Conservation (phyloP, 2,797 vertebrate species). For the Meriones psammophilus region DNA sequence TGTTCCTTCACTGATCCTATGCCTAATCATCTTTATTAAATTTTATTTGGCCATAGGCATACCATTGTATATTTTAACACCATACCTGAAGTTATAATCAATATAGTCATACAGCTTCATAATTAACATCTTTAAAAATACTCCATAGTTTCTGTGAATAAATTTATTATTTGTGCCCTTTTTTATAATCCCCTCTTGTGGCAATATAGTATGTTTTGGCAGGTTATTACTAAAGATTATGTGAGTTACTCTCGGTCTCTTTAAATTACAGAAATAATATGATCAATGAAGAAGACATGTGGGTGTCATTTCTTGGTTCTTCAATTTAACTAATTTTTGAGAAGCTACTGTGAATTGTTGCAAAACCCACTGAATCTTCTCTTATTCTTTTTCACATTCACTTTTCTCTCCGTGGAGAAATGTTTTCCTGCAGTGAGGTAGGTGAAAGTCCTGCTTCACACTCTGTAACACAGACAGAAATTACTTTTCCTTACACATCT, state of each 20-base stretch:
- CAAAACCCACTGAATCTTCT: neutral
- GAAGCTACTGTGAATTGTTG: neutral
- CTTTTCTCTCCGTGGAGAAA: neutral
- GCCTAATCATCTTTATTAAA: neutral
- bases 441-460: conserved; percentile 48
- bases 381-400: neutral
- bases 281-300: neutral
- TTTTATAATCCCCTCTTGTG: neutral
- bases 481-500: conserved; percentile 65
- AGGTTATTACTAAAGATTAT: neutral
- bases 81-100: neutral
- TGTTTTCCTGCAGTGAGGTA: neutral
- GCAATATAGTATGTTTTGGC: neutral
- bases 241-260: neutral
- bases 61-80: neutral
- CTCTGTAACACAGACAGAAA: conserved; percentile 65
- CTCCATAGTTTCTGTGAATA: neutral
- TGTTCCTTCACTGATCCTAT: neutral
- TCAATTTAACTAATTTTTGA: conserved; percentile 14
- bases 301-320: neutral
- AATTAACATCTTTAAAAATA: neutral
- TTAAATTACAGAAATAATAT: conserved; percentile 32
- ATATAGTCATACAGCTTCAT: accelerated
- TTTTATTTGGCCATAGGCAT: neutral
- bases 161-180: neutral